Percentiles rank a stretch among this genome's conserved stretches.
phyloP scores from a whole-genome alignment of 2,113 vertebrate genomes.

The Hiodon alosoides region DNA sequence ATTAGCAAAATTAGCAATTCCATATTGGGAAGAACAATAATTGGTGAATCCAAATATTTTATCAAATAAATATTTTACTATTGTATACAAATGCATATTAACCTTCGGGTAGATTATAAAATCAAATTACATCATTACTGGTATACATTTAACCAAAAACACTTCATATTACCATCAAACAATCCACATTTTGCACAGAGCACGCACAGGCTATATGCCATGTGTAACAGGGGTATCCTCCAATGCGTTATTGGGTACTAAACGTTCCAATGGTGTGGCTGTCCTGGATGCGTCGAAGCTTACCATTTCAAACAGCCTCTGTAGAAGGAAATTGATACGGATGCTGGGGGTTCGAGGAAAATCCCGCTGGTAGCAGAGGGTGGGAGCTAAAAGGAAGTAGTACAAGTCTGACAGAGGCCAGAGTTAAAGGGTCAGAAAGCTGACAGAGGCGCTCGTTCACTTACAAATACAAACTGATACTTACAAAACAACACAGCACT shows the following conservation, averaged over 20 bases:
- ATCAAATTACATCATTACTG: no score
- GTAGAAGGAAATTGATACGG: slow-evolving; percentile 37
- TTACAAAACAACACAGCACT: neutral
- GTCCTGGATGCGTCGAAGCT: slow-evolving; percentile 19
- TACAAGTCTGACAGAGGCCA: slow-evolving; percentile 33
- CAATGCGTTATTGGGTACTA: neutral
- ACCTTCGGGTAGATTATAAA: no score
- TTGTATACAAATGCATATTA: no score
- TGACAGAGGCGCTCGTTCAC: neutral
- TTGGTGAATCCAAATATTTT: no score
- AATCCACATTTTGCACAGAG: no score
- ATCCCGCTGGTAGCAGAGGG: slow-evolving; percentile 43
- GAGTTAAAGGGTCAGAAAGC: slow-evolving; percentile 7
- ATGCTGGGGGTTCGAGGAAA: slow-evolving; percentile 35
- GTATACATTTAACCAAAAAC: no score
- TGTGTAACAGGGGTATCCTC: no score
- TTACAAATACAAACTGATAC: neutral
- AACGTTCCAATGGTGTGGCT: neutral
- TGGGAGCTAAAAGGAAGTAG: slow-evolving; percentile 48
- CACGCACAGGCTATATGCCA: no score
- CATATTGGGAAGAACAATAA: no score
- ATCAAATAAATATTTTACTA: no score
- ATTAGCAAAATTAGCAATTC: no score
- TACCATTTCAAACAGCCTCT: slow-evolving; percentile 46
- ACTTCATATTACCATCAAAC: no score